Conservation (phyloP, 2,797 vertebrate species). For the Glossophaga mutica region DNA sequence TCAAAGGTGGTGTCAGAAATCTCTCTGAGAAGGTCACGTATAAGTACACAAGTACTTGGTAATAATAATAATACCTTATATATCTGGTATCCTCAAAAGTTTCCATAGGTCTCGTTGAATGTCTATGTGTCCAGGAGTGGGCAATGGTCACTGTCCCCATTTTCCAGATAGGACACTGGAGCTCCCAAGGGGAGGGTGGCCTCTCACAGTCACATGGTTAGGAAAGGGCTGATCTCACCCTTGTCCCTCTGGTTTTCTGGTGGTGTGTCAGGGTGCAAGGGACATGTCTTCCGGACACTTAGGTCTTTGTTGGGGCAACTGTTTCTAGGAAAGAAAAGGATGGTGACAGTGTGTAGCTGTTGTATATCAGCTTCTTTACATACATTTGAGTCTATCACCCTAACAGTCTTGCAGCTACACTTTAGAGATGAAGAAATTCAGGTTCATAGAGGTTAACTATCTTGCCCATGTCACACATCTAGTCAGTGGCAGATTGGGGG, state of each 20-base stretch:
- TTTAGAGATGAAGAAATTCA: background rate
- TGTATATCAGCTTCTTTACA: background rate
- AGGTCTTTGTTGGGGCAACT: background rate
- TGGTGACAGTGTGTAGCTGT: background rate
- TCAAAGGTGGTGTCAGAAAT: slow-evolving; percentile 63
- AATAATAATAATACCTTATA: background rate
- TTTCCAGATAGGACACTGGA: background rate
- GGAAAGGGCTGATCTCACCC: background rate
- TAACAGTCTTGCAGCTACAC: background rate
- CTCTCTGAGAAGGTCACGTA: slow-evolving; percentile 51
- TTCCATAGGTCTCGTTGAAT: background rate
- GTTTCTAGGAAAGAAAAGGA: background rate
- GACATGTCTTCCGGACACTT: background rate
- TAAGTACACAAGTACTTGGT: background rate
- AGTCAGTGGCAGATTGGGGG: background rate
- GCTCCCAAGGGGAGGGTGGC: background rate
- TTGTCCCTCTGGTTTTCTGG: background rate
- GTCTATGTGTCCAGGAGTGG: background rate
- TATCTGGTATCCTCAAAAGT: background rate
- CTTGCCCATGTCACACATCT: too few relatives aligned
- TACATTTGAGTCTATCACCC: background rate
- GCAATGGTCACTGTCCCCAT: background rate
- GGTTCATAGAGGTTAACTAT: background rate
- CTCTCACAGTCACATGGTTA: background rate
- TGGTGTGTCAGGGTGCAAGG: background rate